Percentiles rank a stretch among this genome's conserved stretches.
These are phyloP conservation scores for Eurosta solidaginis DNA, from an alignment of 1,140 invertebrate genomes.

Conservation along the genomic window DNA sequence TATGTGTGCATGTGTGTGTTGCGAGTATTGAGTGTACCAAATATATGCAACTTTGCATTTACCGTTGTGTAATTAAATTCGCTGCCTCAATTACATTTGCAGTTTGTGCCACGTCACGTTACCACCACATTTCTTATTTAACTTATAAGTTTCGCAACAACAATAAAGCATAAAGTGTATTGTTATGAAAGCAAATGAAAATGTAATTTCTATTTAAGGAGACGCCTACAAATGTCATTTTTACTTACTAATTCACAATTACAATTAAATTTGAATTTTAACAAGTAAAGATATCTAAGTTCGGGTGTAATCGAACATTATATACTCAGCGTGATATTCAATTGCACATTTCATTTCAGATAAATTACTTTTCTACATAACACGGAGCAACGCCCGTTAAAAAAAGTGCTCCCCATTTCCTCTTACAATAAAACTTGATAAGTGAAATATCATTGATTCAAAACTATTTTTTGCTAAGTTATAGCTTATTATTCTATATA, in stretches of 20 bases:
- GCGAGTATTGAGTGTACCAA: not conserved
- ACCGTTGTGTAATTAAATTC: conserved; percentile 14
- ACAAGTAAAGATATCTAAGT: no score
- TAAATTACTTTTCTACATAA: no score
- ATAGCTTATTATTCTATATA: no score
- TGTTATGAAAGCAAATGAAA: not conserved
- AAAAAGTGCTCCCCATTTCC: no score
- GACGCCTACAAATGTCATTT: not conserved
- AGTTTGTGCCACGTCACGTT: not conserved
- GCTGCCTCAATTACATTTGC: not conserved
- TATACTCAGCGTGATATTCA: no score
- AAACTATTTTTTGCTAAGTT: no score
- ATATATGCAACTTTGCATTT: not conserved
- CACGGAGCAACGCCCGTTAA: no score
- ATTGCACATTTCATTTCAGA: no score
- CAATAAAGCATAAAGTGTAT: not conserved
- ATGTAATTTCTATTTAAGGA: not conserved
- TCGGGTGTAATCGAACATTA: no score
- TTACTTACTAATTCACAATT: not conserved
- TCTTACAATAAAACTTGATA: no score
- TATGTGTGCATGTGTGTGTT: not conserved
- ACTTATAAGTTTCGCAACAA: not conserved
- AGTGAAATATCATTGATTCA: no score
- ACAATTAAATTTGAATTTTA: not conserved
- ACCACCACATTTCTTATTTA: not conserved